phyloP scores from a whole-genome alignment of 2,797 vertebrate genomes.

The Pseudomugil gertrudae region DNA sequence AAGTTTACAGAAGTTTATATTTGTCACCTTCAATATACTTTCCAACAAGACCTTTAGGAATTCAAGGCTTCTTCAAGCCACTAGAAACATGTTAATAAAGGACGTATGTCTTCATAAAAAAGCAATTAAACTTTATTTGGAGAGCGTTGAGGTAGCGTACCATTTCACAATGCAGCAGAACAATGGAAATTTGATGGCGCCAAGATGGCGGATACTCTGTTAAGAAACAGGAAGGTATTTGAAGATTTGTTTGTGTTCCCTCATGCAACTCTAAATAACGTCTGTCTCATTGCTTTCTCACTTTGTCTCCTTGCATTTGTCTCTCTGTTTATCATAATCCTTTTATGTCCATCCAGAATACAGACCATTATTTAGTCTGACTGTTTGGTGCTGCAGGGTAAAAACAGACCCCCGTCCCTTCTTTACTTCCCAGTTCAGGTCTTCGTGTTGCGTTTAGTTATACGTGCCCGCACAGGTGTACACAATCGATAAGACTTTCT shows the following conservation, averaged over 20 bases:
- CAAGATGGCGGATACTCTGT: constrained; percentile 38
- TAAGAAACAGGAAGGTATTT: constrained; percentile 51
- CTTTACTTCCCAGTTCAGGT: background rate
- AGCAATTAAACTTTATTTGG: constrained; percentile 46
- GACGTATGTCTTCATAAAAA: constrained; percentile 12
- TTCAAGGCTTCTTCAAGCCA: no score
- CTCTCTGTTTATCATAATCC: constrained; percentile 31
- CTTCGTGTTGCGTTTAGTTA: constrained; percentile 1
- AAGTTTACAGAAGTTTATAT: background rate
- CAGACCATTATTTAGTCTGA: constrained; percentile 24
- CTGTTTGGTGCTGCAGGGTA: constrained; percentile 42
- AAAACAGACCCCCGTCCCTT: constrained; percentile 23
- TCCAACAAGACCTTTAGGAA: constrained; percentile 17
- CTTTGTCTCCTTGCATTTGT: constrained; percentile 33
- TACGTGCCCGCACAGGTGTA: constrained; percentile 37
- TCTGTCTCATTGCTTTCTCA: constrained; percentile 37
- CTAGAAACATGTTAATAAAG: background rate
- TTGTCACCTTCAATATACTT: background rate
- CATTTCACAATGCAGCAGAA: constrained; percentile 56
- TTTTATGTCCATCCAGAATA: constrained; percentile 10
- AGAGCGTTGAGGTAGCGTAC: constrained; percentile 57
- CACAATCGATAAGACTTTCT: constrained; percentile 6
- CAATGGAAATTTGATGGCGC: constrained; percentile 27
- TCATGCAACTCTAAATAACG: constrained; percentile 54
- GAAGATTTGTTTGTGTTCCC: constrained; percentile 55